These are phyloP conservation scores for Heliconius ismenius DNA, from an alignment of 2,888 invertebrate species.

Conservation along the genomic window DNA sequence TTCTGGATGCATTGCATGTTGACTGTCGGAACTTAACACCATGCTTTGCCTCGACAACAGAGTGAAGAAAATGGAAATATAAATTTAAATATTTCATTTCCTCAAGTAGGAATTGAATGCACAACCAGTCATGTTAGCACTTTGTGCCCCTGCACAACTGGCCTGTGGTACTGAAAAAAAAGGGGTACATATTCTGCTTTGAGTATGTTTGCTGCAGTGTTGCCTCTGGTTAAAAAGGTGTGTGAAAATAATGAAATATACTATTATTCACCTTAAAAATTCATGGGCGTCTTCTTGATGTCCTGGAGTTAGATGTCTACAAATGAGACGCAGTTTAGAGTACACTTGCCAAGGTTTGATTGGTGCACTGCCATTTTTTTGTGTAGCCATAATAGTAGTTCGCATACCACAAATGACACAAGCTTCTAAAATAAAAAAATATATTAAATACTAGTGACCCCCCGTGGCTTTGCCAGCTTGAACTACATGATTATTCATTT, in stretches of 20 bases:
- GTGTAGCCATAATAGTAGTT: slow-evolving; percentile 87
- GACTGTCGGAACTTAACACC: too few species aligned
- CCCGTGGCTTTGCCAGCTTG: too few species aligned
- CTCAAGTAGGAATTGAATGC: too few species aligned
- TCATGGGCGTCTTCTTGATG: slow-evolving; percentile 99
- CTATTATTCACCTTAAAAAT: slow-evolving; percentile 87
- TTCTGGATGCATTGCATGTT: too few species aligned
- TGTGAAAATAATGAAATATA: neutral
- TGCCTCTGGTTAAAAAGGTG: neutral
- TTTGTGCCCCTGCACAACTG: too few species aligned
- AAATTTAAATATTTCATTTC: too few species aligned
- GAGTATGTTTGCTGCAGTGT: neutral
- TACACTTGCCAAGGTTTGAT: slow-evolving; percentile 93
- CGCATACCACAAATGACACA: slow-evolving; percentile 94
- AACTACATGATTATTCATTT: too few species aligned
- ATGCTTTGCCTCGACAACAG: too few species aligned
- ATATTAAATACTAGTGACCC: neutral
- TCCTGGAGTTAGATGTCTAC: slow-evolving; percentile 93
- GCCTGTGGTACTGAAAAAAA: too few species aligned
- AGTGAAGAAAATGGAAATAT: too few species aligned
- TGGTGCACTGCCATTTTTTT: slow-evolving; percentile 81
- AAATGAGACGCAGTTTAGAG: slow-evolving; percentile 88
- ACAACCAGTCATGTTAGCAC: too few species aligned
- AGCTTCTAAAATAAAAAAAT: slow-evolving; percentile 71
- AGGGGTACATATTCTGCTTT: neutral